Evolutionary conservation across 2,888 invertebrate species (phyloP).

Genomic region (Eupithecia insigniata): DNA sequence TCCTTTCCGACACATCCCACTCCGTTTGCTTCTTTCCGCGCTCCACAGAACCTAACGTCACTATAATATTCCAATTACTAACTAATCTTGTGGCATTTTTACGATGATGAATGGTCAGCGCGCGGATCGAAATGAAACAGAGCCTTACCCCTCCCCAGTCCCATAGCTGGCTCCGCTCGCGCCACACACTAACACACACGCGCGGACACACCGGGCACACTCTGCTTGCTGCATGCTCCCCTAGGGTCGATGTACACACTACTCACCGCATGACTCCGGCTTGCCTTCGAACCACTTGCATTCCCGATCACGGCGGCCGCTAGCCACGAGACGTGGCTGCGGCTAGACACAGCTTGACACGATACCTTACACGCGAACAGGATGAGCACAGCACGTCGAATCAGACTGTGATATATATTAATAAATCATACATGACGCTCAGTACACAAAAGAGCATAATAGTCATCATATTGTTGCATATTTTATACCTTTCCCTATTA

Average conservation of each 20-base stretch:
- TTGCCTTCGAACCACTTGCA: slow-evolving; percentile 79
- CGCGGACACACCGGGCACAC: slow-evolving; percentile 64
- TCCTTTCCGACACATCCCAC: slow-evolving; percentile 73
- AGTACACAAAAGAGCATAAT: slow-evolving; percentile 75
- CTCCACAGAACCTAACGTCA: slow-evolving; percentile 44
- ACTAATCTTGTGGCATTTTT: slow-evolving; percentile 7
- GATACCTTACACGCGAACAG: slow-evolving; percentile 80
- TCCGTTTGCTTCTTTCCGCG: slow-evolving; percentile 71
- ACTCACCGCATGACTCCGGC: slow-evolving; percentile 79
- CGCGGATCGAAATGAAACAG: slow-evolving; percentile 69
- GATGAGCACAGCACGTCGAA: slow-evolving; percentile 76
- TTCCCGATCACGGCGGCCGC: slow-evolving; percentile 82
- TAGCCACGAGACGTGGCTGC: slow-evolving; percentile 63
- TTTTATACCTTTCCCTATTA: slow-evolving; percentile 84
- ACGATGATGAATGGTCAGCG: slow-evolving; percentile 42
- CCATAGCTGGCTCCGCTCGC: slow-evolving; percentile 83
- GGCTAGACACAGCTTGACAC: slow-evolving; percentile 80
- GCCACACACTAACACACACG: slow-evolving; percentile 78
- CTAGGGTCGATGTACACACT: slow-evolving; percentile 70
- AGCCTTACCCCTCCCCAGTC: slow-evolving; percentile 66
- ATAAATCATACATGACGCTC: slow-evolving; percentile 70
- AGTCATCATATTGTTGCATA: slow-evolving; percentile 81
- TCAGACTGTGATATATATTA: slow-evolving; percentile 53
- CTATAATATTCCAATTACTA: slow-evolving; percentile 20
- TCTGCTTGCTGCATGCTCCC: slow-evolving; percentile 78